Conservation (phyloP, 2,113 vertebrate genomes). For the Xiphophorus maculatus region DNA sequence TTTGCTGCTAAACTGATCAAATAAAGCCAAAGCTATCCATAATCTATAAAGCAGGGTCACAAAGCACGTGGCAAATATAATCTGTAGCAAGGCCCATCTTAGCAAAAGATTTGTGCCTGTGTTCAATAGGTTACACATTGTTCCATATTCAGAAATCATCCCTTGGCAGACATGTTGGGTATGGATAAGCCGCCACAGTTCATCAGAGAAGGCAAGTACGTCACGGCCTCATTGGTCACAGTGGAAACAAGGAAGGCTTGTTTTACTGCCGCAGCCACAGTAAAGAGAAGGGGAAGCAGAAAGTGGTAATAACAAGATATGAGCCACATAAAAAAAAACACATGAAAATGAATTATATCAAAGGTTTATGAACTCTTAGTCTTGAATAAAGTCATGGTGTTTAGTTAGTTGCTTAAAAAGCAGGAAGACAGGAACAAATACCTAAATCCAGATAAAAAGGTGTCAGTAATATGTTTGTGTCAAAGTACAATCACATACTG, state of each 20-base stretch:
- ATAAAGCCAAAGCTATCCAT: slow-evolving; percentile 75
- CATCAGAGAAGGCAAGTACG: slow-evolving; percentile 19
- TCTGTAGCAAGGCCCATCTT: slow-evolving; percentile 70
- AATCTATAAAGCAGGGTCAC: slow-evolving; percentile 76
- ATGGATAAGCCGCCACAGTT: slow-evolving; percentile 32
- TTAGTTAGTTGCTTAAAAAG: neutral
- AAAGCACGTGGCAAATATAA: slow-evolving; percentile 68
- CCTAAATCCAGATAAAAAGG: neutral
- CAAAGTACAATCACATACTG: neutral
- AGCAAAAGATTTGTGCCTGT: slow-evolving; percentile 72
- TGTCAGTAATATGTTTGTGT: neutral
- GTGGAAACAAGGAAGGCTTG: slow-evolving; percentile 1
- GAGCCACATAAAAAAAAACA: neutral
- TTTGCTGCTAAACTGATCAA: slow-evolving; percentile 65
- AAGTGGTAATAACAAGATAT: neutral
- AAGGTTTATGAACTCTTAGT: neutral
- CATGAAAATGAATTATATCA: neutral
- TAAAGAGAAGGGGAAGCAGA: neutral
- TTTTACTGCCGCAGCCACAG: slow-evolving; percentile 10
- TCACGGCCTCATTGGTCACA: neutral
- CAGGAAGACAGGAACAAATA: neutral
- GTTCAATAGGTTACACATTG: slow-evolving; percentile 75
- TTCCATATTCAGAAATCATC: slow-evolving; percentile 70
- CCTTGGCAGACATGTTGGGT: slow-evolving; percentile 39
- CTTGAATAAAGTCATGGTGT: neutral